phyloP scores from a whole-genome alignment of 2,797 vertebrate genomes.

The Chelidonichthys spinosus region DNA sequence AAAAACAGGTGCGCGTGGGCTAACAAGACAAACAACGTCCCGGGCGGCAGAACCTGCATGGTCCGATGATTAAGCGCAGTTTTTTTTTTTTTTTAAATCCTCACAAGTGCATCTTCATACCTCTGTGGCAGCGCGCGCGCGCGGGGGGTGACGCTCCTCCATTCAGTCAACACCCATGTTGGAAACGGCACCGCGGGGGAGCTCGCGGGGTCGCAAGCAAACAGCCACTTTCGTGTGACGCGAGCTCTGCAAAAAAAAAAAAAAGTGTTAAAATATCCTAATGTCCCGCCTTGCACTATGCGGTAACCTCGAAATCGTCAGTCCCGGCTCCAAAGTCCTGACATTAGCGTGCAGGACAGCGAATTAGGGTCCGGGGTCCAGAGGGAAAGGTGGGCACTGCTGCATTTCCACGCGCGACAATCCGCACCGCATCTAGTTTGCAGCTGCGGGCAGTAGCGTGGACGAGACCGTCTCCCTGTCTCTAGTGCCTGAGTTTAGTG shows the following conservation, averaged over 20 bases:
- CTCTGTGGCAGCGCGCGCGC: slow-evolving; percentile 32
- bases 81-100: slow-evolving; percentile 32
- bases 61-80: slow-evolving; percentile 64
- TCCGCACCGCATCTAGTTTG: slow-evolving; percentile 21
- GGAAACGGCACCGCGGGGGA: slow-evolving; percentile 3
- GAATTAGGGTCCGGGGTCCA: slow-evolving; percentile 36
- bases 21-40: slow-evolving; percentile 74
- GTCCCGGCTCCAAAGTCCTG: slow-evolving; percentile 56
- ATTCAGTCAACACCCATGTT: slow-evolving; percentile 77
- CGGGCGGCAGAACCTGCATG: slow-evolving; percentile 80
- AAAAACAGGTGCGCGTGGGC: slow-evolving; percentile 66
- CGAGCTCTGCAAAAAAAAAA: slow-evolving; percentile 41
- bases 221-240: slow-evolving; percentile 22
- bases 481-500: slow-evolving; percentile 54
- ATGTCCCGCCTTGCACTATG: not conserved
- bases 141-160: slow-evolving; percentile 31
- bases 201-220: slow-evolving; percentile 17
- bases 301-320: slow-evolving; percentile 27
- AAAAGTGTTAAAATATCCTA: slow-evolving; percentile 20
- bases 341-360: slow-evolving; percentile 45
- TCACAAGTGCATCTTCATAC: slow-evolving; percentile 63
- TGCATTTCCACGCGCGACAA: slow-evolving; percentile 45
- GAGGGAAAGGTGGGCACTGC: slow-evolving; percentile 25
- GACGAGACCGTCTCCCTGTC: not conserved
- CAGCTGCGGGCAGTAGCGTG: slow-evolving; percentile 21